phyloP scores from a whole-genome alignment of 1,140 invertebrate species.

The Dendroctonus valens region DNA sequence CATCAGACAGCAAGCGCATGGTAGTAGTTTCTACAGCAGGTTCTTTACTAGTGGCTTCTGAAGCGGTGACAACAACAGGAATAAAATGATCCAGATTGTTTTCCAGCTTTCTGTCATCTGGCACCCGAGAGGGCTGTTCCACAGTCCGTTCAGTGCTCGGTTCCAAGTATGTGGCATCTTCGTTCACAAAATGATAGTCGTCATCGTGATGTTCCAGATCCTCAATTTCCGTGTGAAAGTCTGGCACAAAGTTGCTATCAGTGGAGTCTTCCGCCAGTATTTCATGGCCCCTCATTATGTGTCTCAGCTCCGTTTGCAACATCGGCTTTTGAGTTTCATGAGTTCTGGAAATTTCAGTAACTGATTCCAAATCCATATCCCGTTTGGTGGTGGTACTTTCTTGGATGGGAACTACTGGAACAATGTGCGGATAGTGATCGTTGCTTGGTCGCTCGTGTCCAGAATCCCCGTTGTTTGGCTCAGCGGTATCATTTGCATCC shows the following conservation, averaged over 20 bases:
- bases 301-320: conserved; percentile 6
- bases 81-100: neutral
- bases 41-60: conserved; percentile 4
- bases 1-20: conserved; percentile 6
- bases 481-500: too few relatives aligned
- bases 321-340: neutral
- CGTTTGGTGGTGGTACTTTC: too few relatives aligned
- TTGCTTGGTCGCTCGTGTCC: neutral
- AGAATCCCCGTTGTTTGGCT: too few relatives aligned
- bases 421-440: neutral
- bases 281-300: conserved; percentile 42
- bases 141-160: conserved; percentile 38
- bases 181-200: conserved; percentile 23
- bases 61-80: conserved; percentile 3
- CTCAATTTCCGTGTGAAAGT: conserved; percentile 42
- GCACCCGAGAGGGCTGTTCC: neutral
- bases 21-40: conserved; percentile 7
- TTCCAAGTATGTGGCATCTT: conserved; percentile 33
- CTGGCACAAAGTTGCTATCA: conserved; percentile 25
- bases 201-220: conserved; percentile 28
- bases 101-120: neutral
- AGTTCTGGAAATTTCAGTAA: neutral
- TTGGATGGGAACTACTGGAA: conserved; percentile 13
- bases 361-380: neutral
- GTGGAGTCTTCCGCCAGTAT: conserved; percentile 42